Conservation (phyloP, 2,888 invertebrate species). For the Zaprionus lineosus region DNA sequence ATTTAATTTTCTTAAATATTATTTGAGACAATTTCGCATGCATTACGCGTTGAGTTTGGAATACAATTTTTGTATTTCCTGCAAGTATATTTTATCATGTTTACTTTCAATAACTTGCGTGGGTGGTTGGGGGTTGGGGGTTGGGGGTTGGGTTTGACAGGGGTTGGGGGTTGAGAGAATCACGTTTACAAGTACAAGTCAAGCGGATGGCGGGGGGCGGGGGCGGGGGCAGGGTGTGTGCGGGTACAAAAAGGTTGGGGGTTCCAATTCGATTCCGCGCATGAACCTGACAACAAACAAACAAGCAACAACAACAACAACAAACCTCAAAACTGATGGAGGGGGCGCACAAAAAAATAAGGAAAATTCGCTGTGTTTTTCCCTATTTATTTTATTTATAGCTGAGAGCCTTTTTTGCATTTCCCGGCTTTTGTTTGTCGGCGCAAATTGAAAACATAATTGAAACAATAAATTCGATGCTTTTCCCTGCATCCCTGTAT, state of each 20-base stretch:
- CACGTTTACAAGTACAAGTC: neutral
- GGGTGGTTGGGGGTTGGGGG: neutral
- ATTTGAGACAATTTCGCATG: conserved; percentile 76
- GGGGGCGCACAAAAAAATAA: conserved; percentile 34
- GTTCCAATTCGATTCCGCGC: conserved; percentile 60
- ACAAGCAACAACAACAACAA: conserved; percentile 24
- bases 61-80: conserved; percentile 64
- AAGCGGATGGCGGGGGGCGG: neutral
- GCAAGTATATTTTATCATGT: conserved; percentile 70
- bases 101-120: conserved; percentile 76
- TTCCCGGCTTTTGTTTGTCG: conserved; percentile 71
- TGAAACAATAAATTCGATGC: conserved; percentile 75
- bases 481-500: neutral
- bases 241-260: neutral
- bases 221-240: neutral
- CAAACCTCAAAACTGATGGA: conserved; percentile 3
- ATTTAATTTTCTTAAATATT: conserved; percentile 79
- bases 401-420: conserved; percentile 66
- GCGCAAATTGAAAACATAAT: conserved; percentile 78
- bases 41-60: conserved; percentile 62
- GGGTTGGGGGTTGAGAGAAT: neutral
- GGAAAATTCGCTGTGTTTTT: conserved; percentile 46
- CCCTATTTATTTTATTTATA: conserved; percentile 77
- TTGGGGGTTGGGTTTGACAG: neutral
- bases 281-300: conserved; percentile 66